Percentiles rank a stretch among this genome's conserved stretches.
phyloP scores from a whole-genome alignment of 1,140 invertebrate species.

The Drosophila tani region DNA sequence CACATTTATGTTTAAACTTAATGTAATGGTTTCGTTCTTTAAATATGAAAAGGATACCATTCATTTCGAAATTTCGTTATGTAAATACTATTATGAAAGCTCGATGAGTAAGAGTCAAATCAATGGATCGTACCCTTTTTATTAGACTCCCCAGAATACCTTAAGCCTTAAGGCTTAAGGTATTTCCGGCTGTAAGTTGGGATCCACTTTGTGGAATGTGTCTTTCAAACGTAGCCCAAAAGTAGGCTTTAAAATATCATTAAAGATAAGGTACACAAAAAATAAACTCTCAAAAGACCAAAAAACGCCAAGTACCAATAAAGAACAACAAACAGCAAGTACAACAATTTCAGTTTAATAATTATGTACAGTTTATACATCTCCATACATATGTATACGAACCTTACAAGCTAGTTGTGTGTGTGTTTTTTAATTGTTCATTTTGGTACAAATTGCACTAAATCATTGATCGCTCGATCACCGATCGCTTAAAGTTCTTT shows the following conservation, averaged over 20 bases:
- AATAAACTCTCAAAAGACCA: too few relatives aligned
- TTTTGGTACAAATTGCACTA: slow-evolving; percentile 66
- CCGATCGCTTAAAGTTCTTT: slow-evolving; percentile 42
- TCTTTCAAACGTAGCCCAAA: not conserved
- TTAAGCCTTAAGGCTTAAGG: too few relatives aligned
- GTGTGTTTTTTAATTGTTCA: slow-evolving; percentile 48
- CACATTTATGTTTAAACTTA: too few relatives aligned
- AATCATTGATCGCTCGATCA: slow-evolving; percentile 17
- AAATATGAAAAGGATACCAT: too few relatives aligned
- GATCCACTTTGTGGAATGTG: not conserved
- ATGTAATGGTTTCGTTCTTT: too few relatives aligned
- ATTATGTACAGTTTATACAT: slow-evolving; percentile 65
- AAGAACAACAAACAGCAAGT: not conserved
- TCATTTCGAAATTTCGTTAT: too few relatives aligned
- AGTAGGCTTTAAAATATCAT: not conserved
- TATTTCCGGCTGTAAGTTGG: not conserved
- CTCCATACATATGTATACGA: slow-evolving; percentile 44
- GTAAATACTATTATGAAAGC: too few relatives aligned
- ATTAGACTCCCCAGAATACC: too few relatives aligned
- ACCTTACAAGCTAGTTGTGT: slow-evolving; percentile 34
- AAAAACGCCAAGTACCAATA: not conserved
- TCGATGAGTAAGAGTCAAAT: too few relatives aligned
- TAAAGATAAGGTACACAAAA: not conserved
- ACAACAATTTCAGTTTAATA: slow-evolving; percentile 53
- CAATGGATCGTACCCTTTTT: too few relatives aligned